A percentile compares a stretch with the other conserved stretches of the same genome.
Conservation (phyloP, 35 echinoderm and acorn worm species). For the Strongylocentrotus purpuratus region DNA sequence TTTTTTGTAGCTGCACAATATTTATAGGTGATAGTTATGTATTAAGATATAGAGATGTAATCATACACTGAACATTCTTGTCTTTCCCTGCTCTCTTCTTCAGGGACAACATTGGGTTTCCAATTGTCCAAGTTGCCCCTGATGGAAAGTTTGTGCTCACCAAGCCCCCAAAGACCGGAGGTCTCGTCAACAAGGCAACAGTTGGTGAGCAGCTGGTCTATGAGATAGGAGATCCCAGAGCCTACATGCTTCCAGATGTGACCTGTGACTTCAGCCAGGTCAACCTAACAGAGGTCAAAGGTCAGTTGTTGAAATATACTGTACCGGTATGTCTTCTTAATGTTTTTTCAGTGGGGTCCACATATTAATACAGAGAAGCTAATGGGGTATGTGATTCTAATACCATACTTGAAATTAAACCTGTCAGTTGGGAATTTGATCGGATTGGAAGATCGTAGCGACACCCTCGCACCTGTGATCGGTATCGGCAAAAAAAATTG, state of each 20-base stretch:
- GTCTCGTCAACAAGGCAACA: constrained; percentile 85
- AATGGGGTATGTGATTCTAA: background rate
- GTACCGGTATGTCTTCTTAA: too few relatives aligned
- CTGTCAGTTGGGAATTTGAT: too few relatives aligned
- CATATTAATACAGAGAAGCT: constrained; percentile 29
- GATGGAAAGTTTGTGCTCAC: constrained; percentile 86
- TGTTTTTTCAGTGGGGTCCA: background rate
- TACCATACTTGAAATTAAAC: background rate
- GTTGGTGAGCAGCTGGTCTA: constrained; percentile 97
- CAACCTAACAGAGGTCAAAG: constrained; percentile 72
- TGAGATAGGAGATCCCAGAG: constrained; percentile 90
- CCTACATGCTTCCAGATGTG: constrained; percentile 93
- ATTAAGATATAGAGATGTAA: too few relatives aligned
- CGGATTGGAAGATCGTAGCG: too few relatives aligned
- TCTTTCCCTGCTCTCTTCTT: background rate
- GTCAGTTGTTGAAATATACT: constrained; percentile 36
- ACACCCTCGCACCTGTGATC: too few relatives aligned
- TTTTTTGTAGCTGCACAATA: too few relatives aligned
- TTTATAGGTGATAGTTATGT: too few relatives aligned
- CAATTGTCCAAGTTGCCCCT: constrained; percentile 75
- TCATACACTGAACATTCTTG: background rate
- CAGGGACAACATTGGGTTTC: constrained; percentile 98
- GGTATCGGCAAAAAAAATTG: too few relatives aligned
- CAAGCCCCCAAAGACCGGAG: constrained; percentile 96
- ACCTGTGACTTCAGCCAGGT: constrained; percentile 97